A percentile compares a stretch with the other conserved stretches of the same genome.
These are phyloP conservation scores for Meloe dianella DNA, from an alignment of 2,888 invertebrate genomes.

Conservation along the genomic window DNA sequence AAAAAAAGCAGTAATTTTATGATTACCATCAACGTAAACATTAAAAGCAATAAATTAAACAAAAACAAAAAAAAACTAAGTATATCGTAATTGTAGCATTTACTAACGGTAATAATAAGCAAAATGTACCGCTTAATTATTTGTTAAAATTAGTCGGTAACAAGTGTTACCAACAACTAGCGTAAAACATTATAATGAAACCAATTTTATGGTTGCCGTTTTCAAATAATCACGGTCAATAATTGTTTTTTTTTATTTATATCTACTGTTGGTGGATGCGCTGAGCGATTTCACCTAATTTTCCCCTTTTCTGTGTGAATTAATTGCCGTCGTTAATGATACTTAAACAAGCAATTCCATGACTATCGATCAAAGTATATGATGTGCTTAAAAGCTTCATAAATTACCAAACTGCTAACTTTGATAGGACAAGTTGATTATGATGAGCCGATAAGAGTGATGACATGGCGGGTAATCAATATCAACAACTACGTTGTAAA, in stretches of 20 bases:
- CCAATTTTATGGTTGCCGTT: constrained; percentile 24
- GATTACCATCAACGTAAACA: not conserved
- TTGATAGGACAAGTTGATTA: constrained; percentile 28
- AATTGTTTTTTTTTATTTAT: not conserved
- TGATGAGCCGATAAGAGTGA: constrained; percentile 26
- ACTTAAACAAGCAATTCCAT: constrained; percentile 27
- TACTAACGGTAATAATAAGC: constrained; percentile 26
- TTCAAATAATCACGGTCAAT: not conserved
- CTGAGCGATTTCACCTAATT: no score
- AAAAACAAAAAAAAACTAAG: constrained; percentile 20
- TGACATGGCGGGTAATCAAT: constrained; percentile 3
- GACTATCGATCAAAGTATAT: constrained; percentile 37
- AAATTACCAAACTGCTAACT: constrained; percentile 30
- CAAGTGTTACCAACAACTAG: constrained; percentile 28
- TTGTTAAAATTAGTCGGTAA: constrained; percentile 30
- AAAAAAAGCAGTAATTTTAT: not conserved
- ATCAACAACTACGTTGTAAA: not conserved
- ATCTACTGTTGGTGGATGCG: not conserved
- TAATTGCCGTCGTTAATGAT: not conserved
- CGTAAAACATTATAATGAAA: constrained; percentile 20
- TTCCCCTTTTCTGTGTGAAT: not conserved
- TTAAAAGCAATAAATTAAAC: not conserved
- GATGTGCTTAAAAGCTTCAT: constrained; percentile 36
- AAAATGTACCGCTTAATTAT: constrained; percentile 23
- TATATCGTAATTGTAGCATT: constrained; percentile 22